Conservation (phyloP, 2,797 vertebrate species). For the Glossophaga mutica region DNA sequence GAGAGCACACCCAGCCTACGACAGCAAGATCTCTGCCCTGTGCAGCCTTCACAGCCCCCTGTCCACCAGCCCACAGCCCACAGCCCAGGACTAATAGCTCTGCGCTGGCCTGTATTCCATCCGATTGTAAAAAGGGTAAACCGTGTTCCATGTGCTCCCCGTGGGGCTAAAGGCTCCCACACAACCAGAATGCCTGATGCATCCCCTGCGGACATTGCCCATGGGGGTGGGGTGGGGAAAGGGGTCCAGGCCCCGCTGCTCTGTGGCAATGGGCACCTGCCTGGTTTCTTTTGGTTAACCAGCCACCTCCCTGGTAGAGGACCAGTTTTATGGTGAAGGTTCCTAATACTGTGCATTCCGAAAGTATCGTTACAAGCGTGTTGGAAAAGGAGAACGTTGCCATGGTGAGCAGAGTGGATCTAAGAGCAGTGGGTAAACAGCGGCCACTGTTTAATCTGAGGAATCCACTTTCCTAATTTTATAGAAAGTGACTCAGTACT, state of each 20-base stretch:
- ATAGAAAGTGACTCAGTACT: not conserved
- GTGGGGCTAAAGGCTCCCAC: too few relatives aligned
- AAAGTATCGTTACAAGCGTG: not conserved
- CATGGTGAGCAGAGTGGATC: not conserved
- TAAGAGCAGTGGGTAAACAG: rapidly evolving
- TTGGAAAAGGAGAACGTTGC: not conserved
- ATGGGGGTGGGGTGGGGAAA: rapidly evolving
- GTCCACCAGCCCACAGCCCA: rapidly evolving
- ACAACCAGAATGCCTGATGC: rapidly evolving
- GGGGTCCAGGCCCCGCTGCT: not conserved
- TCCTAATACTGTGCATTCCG: not conserved
- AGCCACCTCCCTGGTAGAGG: not conserved
- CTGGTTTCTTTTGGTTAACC: not conserved
- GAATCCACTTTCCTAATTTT: not conserved
- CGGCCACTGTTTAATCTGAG: not conserved
- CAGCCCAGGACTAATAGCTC: not conserved
- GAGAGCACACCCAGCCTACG: too few relatives aligned
- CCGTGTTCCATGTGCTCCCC: rapidly evolving
- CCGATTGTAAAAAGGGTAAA: rapidly evolving
- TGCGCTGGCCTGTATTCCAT: not conserved
- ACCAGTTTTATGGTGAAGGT: not conserved
- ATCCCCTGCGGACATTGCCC: rapidly evolving
- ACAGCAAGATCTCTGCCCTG: not conserved
- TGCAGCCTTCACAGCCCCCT: rapidly evolving
- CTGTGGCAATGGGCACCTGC: not conserved